phyloP scores from a whole-genome alignment of 1,140 invertebrate species.

The Camponotus vicinus region DNA sequence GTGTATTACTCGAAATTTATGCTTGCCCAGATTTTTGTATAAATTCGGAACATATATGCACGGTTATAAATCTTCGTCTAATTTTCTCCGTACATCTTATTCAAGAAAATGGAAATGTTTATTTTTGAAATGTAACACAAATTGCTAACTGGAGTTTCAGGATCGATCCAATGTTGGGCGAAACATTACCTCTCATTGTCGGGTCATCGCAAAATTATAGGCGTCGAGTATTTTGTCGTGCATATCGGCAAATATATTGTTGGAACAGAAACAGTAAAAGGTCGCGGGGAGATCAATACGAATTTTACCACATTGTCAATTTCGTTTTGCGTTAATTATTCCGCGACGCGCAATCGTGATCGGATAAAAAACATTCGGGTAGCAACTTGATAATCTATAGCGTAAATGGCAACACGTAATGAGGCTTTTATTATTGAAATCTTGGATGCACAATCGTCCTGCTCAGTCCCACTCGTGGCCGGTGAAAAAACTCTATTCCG shows the following conservation, averaged over 20 bases:
- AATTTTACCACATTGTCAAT: slow-evolving; percentile 33
- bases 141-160: not conserved
- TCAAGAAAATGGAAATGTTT: not conserved
- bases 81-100: not conserved
- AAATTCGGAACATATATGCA: slow-evolving; percentile 7
- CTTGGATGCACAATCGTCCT: slow-evolving; percentile 10
- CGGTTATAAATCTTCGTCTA: slow-evolving; percentile 16
- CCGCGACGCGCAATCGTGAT: slow-evolving; percentile 20
- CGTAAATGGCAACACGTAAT: slow-evolving; percentile 14
- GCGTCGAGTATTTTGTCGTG: not conserved
- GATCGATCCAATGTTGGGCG: not conserved
- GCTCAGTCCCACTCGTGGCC: not conserved
- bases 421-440: slow-evolving; percentile 53
- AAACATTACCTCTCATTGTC: slow-evolving; percentile 26
- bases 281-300: slow-evolving; percentile 16
- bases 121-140: not conserved
- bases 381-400: slow-evolving; percentile 34
- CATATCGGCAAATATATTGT: slow-evolving; percentile 5
- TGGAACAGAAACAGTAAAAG: slow-evolving; percentile 9
- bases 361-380: slow-evolving; percentile 12
- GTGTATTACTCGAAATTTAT: slow-evolving; percentile 44
- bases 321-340: slow-evolving; percentile 57
- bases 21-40: not conserved
- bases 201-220: not conserved
- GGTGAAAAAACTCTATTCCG: slow-evolving; percentile 34